Conservation (phyloP, 1,140 invertebrate genomes). For the Drosophila rhopaloa region DNA sequence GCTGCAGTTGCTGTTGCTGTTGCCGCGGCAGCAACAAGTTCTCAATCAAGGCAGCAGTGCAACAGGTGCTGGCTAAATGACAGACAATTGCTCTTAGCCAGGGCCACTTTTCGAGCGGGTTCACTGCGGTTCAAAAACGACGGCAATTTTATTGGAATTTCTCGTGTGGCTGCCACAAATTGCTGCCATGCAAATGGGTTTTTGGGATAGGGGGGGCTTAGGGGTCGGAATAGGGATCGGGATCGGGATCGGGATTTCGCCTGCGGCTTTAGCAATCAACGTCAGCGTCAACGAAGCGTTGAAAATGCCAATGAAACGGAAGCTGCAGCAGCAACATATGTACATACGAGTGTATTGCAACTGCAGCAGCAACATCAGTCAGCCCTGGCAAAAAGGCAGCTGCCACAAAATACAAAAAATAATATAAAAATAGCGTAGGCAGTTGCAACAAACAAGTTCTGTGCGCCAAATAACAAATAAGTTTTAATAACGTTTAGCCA, state of each 20-base stretch:
- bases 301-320: slow-evolving; percentile 81
- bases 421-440: not conserved
- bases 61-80: slow-evolving; percentile 63
- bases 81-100: slow-evolving; percentile 59
- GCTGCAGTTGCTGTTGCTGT: too few species aligned
- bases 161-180: slow-evolving; percentile 66
- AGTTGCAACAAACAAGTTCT: slow-evolving; percentile 44
- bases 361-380: not conserved
- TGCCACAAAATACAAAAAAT: not conserved
- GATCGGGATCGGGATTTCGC: slow-evolving; percentile 24
- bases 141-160: slow-evolving; percentile 76
- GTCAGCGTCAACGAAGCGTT: slow-evolving; percentile 75
- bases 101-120: slow-evolving; percentile 22
- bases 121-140: slow-evolving; percentile 25
- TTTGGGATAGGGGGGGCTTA: not conserved
- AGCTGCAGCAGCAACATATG: slow-evolving; percentile 31
- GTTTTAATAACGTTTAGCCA: slow-evolving; percentile 64
- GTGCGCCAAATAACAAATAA: slow-evolving; percentile 16
- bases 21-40: slow-evolving; percentile 64
- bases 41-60: slow-evolving; percentile 66
- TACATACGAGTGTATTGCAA: not conserved
- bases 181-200: slow-evolving; percentile 61
- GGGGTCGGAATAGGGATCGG: not conserved
- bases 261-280: slow-evolving; percentile 54
- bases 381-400: not conserved